Base-by-base conservation (phyloP, 2,888 invertebrate species). In the Kuschelorhynchus macadamiae region DNA sequence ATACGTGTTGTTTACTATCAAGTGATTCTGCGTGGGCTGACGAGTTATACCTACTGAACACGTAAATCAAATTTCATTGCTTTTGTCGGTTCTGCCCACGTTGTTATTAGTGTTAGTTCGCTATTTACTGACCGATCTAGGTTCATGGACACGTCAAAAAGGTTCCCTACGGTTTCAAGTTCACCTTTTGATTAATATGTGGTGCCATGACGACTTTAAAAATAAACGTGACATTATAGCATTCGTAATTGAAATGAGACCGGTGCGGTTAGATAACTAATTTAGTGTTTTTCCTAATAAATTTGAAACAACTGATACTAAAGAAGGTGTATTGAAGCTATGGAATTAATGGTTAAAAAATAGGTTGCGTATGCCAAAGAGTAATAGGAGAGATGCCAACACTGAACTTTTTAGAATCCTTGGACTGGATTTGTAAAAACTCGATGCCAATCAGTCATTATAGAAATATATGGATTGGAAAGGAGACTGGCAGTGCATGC, bases 21-120 rank as follows among this genome's bases (percentile, higher is more conserved):
- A 56, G 21, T 17, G 21, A 56, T 46, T 44, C 16, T 20, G 36
- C 20, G 49, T 47, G 12, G 32, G 50, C 39, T 12, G 59, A 16
- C n/a, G 33, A 36, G 57, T 49, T 49, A 25, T 53, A 39, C n/a
- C 50, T 11, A 32, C 36, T 20, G 20, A 16, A 47, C 63, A 47
- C 33, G 47, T 63, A 63, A 63, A 63, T 62, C 61, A 62, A 52
- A 52, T 32, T 55, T 46, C 49, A 63, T 63, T 55, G 49, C 47
- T 63, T 59, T 55, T 33, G 20, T 17, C 21, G n/a, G 14, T 41
- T 42, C 14, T 36, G 17, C 61, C 53, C 44, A 62, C 61, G 61
- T 42, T 32, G 32, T 12, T 50, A 42, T 44, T 16, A 30, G 7
- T 39, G 20, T 61, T 61, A 33, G 41, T 49, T 47, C 30, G 47